phyloP scores from a whole-genome alignment of 2,888 invertebrate species.

The Drosophila multiciliata region DNA sequence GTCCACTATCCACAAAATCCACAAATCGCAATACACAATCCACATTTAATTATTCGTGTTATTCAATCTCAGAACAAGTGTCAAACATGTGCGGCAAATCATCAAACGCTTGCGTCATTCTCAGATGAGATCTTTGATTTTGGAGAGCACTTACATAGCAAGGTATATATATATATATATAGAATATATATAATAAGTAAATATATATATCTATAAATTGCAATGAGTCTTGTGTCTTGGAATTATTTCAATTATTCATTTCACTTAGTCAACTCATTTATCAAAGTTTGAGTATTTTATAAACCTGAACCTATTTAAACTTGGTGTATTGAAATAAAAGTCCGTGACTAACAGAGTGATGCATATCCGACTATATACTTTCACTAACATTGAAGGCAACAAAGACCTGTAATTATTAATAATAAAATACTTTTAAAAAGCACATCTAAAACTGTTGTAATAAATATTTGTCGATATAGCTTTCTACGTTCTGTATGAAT shows the following conservation, averaged over 20 bases:
- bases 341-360: not conserved
- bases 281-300: not conserved
- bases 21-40: conserved; percentile 6
- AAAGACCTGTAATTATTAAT: not conserved
- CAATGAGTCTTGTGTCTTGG: not conserved
- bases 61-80: conserved; percentile 41
- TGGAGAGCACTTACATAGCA: not conserved
- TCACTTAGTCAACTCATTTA: not conserved
- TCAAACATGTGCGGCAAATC: conserved; percentile 17
- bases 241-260: not conserved
- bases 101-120: conserved; percentile 49
- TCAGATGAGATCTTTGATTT: conserved; percentile 6
- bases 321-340: not conserved
- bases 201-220: not conserved
- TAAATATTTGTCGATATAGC: no score
- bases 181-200: not conserved
- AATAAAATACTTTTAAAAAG: not conserved
- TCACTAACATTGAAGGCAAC: not conserved
- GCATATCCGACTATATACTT: not conserved
- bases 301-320: not conserved
- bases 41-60: not conserved
- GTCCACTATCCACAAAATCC: conserved; percentile 8
- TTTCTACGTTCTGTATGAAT: not conserved
- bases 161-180: not conserved
- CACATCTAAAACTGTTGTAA: not conserved